A percentile compares a stretch with the other conserved stretches of the same genome.
Evolutionary conservation across 2,888 invertebrate genomes (phyloP).

Genomic region (Dicyrtoma fusca): DNA sequence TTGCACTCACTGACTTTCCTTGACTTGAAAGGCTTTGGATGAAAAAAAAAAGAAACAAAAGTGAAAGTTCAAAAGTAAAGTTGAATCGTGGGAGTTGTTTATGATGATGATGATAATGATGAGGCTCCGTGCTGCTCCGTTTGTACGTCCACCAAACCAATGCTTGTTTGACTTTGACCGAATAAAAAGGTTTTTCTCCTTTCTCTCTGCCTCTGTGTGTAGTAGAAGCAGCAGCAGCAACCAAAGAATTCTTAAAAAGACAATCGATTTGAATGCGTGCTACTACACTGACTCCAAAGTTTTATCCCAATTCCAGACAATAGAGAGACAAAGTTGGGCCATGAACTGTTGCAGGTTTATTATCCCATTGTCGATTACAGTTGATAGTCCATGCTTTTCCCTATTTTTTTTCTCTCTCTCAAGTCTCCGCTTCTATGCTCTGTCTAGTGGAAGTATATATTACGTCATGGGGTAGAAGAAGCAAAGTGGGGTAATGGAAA

Average conservation of each 20-base stretch:
- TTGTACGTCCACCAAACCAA: too few relatives aligned
- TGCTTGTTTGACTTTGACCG: too few relatives aligned
- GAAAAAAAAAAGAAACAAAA: constrained; percentile 23
- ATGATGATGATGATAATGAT: too few relatives aligned
- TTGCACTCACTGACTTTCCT: too few relatives aligned
- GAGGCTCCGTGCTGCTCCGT: not conserved
- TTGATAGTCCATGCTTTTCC: too few relatives aligned
- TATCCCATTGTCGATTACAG: constrained; percentile 20
- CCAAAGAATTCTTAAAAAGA: not conserved
- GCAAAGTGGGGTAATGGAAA: too few relatives aligned
- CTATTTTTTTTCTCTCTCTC: too few relatives aligned
- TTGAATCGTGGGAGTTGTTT: constrained; percentile 7
- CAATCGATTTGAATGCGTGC: constrained; percentile 28
- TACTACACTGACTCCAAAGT: not conserved
- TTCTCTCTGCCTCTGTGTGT: too few relatives aligned
- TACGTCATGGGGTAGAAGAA: too few relatives aligned
- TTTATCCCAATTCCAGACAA: constrained; percentile 16
- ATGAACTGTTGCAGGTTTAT: constrained; percentile 12
- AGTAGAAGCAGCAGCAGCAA: too few relatives aligned
- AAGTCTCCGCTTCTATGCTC: not conserved
- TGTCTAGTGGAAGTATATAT: too few relatives aligned
- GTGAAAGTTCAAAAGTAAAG: constrained; percentile 21
- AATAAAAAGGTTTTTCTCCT: too few relatives aligned
- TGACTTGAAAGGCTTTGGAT: constrained; percentile 2
- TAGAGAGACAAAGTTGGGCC: constrained; percentile 22